phyloP scores from a whole-genome alignment of 2,888 invertebrate species.

The Pecten maximus region DNA sequence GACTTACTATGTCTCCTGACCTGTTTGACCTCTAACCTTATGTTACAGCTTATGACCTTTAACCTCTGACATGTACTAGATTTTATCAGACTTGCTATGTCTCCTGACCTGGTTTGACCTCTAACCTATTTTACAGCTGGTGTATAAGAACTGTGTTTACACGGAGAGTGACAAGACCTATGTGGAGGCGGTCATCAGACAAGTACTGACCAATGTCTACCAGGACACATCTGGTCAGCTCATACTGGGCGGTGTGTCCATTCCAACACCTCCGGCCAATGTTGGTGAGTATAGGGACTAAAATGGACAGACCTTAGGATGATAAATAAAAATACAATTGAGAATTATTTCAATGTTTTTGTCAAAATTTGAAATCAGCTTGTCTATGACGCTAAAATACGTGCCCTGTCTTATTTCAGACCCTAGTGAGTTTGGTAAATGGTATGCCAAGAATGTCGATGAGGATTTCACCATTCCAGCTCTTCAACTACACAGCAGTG shows the following conservation, averaged over 20 bases:
- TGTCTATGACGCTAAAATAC: no score
- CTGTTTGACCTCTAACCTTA: not conserved
- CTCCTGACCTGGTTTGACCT: not conserved
- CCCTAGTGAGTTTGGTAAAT: slow-evolving; percentile 73
- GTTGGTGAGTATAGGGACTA: slow-evolving; percentile 78
- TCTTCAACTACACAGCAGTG: slow-evolving; percentile 72
- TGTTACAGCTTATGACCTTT: not conserved
- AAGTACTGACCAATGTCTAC: slow-evolving; percentile 70
- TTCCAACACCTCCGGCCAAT: slow-evolving; percentile 78
- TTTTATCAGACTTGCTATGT: no score
- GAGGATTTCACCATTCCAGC: slow-evolving; percentile 71
- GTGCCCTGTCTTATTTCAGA: no score
- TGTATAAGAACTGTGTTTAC: slow-evolving; percentile 72
- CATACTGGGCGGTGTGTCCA: slow-evolving; percentile 68
- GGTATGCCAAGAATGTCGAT: slow-evolving; percentile 75
- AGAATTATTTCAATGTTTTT: no score
- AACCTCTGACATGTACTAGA: not conserved
- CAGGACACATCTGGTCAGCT: slow-evolving; percentile 70
- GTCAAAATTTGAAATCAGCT: no score
- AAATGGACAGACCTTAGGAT: no score
- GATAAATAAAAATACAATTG: no score
- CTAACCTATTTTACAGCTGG: slow-evolving; percentile 60
- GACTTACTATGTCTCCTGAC: no score
- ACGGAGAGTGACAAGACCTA: slow-evolving; percentile 74
- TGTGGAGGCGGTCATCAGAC: slow-evolving; percentile 67